Evolutionary conservation across 2,113 vertebrate species (phyloP).

Genomic region (Vulpes lagopus): DNA sequence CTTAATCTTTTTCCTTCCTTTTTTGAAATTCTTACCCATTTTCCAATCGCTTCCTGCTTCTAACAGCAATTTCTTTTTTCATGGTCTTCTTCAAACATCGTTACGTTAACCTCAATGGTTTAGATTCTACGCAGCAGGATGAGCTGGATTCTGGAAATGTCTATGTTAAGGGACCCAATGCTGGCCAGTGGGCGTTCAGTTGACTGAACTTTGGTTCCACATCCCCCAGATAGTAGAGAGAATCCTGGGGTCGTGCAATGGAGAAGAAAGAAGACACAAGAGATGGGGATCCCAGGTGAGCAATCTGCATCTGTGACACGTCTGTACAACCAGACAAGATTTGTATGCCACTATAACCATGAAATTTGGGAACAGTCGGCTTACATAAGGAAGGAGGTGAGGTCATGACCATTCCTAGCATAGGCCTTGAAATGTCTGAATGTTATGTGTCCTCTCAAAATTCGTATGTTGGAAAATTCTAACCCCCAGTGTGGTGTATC

Average conservation of each 20-base stretch:
- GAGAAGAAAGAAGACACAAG: neutral
- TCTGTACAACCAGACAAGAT: neutral
- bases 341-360: too few relatives aligned
- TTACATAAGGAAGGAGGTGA: neutral
- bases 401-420: neutral
- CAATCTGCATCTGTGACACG: too few relatives aligned
- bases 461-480: neutral
- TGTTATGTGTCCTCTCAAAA: neutral
- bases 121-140: neutral
- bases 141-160: neutral
- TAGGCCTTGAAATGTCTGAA: neutral
- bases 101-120: conserved; percentile 17
- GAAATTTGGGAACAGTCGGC: neutral
- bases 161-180: too few relatives aligned
- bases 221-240: neutral
- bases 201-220: neutral
- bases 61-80: neutral
- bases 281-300: neutral
- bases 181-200: neutral
- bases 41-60: conserved; percentile 1
- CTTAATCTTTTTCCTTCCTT: neutral
- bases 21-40: conserved; percentile 29
- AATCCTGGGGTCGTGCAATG: neutral
- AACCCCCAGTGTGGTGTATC: neutral
- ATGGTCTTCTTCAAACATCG: neutral